These are phyloP conservation scores for Zeugodacus cucurbitae DNA, from an alignment of 1,140 invertebrate genomes.

Conservation along the genomic window DNA sequence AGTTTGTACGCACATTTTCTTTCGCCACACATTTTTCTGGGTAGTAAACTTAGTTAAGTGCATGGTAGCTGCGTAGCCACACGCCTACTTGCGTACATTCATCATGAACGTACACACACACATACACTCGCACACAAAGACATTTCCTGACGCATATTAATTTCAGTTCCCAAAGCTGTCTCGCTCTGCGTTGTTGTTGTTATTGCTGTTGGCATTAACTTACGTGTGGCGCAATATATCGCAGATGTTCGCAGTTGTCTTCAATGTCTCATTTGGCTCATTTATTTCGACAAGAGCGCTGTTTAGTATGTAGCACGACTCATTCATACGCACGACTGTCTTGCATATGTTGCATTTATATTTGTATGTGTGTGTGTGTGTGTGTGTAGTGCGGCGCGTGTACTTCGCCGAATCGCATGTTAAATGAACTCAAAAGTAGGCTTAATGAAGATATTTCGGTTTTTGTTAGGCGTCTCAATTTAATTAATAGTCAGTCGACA, in stretches of 20 bases:
- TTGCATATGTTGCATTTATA: neutral
- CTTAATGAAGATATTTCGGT: neutral
- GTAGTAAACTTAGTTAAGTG: neutral
- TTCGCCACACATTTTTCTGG: too few species aligned
- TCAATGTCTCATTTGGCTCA: neutral
- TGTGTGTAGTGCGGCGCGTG: neutral
- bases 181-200: neutral
- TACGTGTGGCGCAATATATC: neutral
- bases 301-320: neutral
- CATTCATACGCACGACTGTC: neutral
- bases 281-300: neutral
- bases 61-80: neutral
- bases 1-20: too few species aligned
- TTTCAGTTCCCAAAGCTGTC: neutral
- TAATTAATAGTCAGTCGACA: neutral
- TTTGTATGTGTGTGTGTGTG: neutral
- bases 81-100: neutral
- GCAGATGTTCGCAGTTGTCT: neutral
- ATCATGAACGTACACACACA: neutral
- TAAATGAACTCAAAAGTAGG: neutral
- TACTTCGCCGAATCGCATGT: neutral
- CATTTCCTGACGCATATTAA: neutral
- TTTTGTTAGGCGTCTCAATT: neutral
- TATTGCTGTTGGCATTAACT: neutral
- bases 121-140: too few species aligned